Base-by-base conservation (phyloP, 2,888 invertebrate species). In the Aproaerema taeniolella region DNA sequence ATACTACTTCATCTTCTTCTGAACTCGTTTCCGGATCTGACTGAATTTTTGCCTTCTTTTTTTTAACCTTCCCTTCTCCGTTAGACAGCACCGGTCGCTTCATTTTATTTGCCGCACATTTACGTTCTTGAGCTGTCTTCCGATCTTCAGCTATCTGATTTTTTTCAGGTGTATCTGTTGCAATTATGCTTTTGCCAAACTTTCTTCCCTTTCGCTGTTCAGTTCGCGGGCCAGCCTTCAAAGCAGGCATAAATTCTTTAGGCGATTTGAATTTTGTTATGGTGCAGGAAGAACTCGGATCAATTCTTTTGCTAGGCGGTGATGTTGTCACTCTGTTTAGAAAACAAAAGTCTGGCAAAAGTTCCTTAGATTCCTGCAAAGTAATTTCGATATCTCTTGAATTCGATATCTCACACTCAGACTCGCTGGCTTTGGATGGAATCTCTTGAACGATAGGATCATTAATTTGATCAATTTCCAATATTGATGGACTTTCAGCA, bases 151-250 rank as follows among this genome's bases (percentile, higher is more conserved):
- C 34, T 34, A 39, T 34, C n/a, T 13, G 6, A 13, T 25, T 8
- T 14, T 41, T 40, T 31, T 40, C 43, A 8, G 43, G 43, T 5
- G 43, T 43, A 12, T 43, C 43, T 8, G 43, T 43, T 2, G 43
- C 40, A 8, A 43, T 34, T 13, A 43, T 33, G 25, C 40, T 43
- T 14, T 16, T 17, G 10, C 40, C 43, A 6, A 26, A 14, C 13
- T 40, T 43, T 28, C 43, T 43, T 28, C 16, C 20, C 30, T 35
- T 32, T 8, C 32, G 26, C 13, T 17, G 32, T 15, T 10, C 12
- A 13, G 20, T 29, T 17, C 40, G 20, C 11, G 40, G 40, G 4
- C 26, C 31, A 13, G 33, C 31, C 30, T 39, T 31, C 14, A 29
- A 31, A 26, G 13, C 11, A 2, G 4, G 9, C 17, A 8, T 31